Evolutionary conservation across 2,888 invertebrate genomes (phyloP), one percentile per base, ranked within the genome.

Genomic region (Drosophila imparisetae): DNA sequence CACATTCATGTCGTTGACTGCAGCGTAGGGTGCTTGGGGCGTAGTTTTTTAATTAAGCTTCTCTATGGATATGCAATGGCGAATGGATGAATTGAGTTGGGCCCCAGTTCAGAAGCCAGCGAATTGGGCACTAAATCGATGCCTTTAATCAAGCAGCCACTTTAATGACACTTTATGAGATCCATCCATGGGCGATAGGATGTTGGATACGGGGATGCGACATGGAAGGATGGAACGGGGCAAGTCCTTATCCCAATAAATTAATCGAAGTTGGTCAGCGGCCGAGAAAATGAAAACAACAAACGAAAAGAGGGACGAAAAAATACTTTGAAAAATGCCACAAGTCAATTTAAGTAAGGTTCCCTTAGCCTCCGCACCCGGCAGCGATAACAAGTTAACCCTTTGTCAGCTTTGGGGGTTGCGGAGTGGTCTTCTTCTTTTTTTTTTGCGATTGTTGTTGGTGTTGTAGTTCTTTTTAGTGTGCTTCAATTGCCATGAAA

Each of bases 141-240:
- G 89, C 55, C 81, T 89, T 83, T 83, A 83, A 83, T 83, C 84
- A 83, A 81, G 71, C 84, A 72, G 84, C 81, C 72, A 77, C 72
- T 83, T 86, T 89, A 89, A 86, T 83, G 84, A 89, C 89, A 83
- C 81, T 89, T 83, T 83, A 83, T 89, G 78, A 64, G 72, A 38
- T 15, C 32, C 64, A 30, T 29, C 18, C 40, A 50, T 15, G 27
- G 27, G 38, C 0, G 2, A 40, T 24, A 8, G 8, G 15, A 21
- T 42, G 21, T 2, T 5, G 21, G 42, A 42, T 42, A 2, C 11
- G 30, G 29, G 36, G 2, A 8, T 13, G n/a, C 15, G 50, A 3
- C 21, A 5, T 11, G 30, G 42, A 7, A 15, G 32, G 4, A 11
- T 34, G 58, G 7, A 21, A 49, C 61, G 42, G 55, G 38, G 63